phyloP scores from a whole-genome alignment of 2,888 invertebrate genomes.

The Coelopa pilipes region DNA sequence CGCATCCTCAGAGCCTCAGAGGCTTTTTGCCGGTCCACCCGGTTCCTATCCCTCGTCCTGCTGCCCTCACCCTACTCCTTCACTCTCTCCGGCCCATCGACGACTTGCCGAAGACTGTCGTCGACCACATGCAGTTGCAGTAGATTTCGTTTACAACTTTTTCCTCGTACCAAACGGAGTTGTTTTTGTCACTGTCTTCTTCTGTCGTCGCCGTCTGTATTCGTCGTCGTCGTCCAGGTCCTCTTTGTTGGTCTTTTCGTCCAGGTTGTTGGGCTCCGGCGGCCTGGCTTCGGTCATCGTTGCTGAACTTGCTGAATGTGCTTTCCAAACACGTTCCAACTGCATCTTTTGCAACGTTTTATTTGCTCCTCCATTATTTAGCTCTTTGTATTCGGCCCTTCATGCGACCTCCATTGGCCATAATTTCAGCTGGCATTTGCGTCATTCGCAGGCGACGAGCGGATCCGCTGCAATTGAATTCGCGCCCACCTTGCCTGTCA shows the following conservation, averaged over 20 bases:
- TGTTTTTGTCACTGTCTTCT: conserved; percentile 1
- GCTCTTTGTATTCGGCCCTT: no score
- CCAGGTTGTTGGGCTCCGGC: no score
- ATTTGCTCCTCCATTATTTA: neutral
- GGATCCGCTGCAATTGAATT: neutral
- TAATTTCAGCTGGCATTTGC: neutral
- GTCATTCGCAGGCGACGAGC: neutral
- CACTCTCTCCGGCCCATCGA: neutral
- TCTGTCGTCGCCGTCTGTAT: no score
- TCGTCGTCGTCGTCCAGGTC: no score
- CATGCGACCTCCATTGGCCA: neutral
- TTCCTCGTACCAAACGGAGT: neutral
- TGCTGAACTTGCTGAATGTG: no score
- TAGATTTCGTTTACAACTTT: no score
- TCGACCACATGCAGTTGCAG: no score
- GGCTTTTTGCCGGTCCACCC: neutral
- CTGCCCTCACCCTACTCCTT: conserved; percentile 12
- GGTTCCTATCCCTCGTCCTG: neutral
- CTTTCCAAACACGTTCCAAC: conserved; percentile 26
- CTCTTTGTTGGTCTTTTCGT: no score
- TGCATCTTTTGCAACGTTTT: conserved; percentile 17
- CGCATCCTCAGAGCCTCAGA: conserved; percentile 15
- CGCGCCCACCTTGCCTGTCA: neutral
- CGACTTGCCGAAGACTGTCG: no score
- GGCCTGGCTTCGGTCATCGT: no score